Evolutionary conservation across 2,888 invertebrate species (phyloP), one percentile per base, ranked within the genome.

Genomic region (Volucella inflata): DNA sequence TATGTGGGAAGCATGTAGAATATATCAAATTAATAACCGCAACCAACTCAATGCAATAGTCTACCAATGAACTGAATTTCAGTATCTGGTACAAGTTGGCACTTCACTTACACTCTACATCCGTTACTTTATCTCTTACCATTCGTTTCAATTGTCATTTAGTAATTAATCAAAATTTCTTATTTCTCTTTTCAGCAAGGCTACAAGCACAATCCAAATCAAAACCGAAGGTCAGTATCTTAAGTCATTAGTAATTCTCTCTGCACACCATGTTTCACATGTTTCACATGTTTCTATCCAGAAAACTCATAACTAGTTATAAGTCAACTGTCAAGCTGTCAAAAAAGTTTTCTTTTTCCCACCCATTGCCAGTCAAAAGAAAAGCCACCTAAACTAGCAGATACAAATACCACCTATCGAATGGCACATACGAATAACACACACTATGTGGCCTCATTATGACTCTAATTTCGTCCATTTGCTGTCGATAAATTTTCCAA

Each of bases 381-480:
- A 30, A 30, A 30, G 6, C 30, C 30, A 30, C 4, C 4, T 6
- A 30, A 30, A 30, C 6, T 30, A 30, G 4, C 1, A 21, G 1
- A 2, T 21, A n/a, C 2, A 21, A 2, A 21, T 21, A 21, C 21
- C 1, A 2, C 21, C 21, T 1, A 2, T 21, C 21, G 21, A 36
- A 36, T 12, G 8, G 9, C 2, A 8, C 0, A 30, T 30, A 30
- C 6, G 30, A 30, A 30, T 30, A 30, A 6, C 30, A 38, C 62
- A n/a, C 82, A 55, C 48, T 65, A 75, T 57, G 83, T 44, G 68
- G 50, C 59, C 70, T 84, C 75, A 75, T 84, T 80, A 80, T 46
- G 46, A 50, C 51, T 40, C 75, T 60, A 48, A 67, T 71, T 67
- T 67, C 6, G 71, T 16, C 55, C 40, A 57, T 46, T 65, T 21